Conservation (phyloP, 1,140 invertebrate species). For the Hetaerina americana region DNA sequence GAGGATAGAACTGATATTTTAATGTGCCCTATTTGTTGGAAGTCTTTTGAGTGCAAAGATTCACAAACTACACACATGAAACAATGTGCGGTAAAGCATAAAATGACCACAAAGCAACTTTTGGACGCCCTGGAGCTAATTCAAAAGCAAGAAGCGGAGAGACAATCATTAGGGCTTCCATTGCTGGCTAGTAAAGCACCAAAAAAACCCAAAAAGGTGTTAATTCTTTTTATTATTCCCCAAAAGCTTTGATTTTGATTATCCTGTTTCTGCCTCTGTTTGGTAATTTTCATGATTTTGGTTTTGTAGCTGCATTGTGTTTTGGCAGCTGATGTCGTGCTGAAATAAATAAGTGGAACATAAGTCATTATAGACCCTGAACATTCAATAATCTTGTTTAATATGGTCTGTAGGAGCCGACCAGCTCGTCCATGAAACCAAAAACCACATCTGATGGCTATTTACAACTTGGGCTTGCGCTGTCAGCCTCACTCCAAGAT, state of each 20-base stretch:
- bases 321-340: too few relatives aligned
- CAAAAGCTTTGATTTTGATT: too few relatives aligned
- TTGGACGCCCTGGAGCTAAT: constrained; percentile 32
- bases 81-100: constrained; percentile 32
- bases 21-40: constrained; percentile 32
- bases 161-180: constrained; percentile 30
- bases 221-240: too few relatives aligned
- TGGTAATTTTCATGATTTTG: too few relatives aligned
- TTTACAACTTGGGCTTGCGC: constrained; percentile 32
- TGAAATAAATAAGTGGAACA: too few relatives aligned
- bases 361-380: too few relatives aligned
- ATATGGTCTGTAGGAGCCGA: neutral
- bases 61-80: constrained; percentile 30
- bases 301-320: too few relatives aligned
- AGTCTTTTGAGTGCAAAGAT: constrained; percentile 24
- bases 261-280: too few relatives aligned
- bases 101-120: constrained; percentile 29
- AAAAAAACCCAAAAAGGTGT: constrained; percentile 4
- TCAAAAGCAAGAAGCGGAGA: constrained; percentile 31
- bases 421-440: neutral
- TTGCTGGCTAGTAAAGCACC: constrained; percentile 15
- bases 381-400: neutral
- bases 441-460: constrained; percentile 24
- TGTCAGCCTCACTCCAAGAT: constrained; percentile 35
- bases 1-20: constrained; percentile 2